Conservation (phyloP, 2,797 vertebrate genomes). For the Tragelaphus oryx region DNA sequence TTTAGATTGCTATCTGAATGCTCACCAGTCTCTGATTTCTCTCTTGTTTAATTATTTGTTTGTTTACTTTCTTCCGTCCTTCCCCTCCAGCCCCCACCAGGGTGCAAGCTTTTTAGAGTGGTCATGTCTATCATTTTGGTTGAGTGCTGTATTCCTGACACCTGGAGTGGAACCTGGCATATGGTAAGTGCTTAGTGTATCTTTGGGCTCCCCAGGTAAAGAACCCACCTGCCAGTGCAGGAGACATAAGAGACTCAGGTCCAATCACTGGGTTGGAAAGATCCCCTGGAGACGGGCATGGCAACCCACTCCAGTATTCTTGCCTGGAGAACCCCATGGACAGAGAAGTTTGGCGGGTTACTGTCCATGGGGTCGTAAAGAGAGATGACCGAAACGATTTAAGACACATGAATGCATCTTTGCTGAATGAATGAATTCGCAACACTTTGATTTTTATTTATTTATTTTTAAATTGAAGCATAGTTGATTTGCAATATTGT, state of each 20-base stretch:
- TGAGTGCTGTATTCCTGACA: background rate
- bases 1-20: background rate
- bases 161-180: background rate
- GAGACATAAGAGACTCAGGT: background rate
- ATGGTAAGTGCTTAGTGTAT: background rate
- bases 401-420: background rate
- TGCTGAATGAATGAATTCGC: background rate
- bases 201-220: background rate
- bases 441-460: background rate
- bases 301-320: background rate
- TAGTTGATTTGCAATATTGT: background rate
- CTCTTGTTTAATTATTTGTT: background rate
- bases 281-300: background rate
- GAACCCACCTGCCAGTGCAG: background rate
- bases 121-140: background rate
- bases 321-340: background rate
- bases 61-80: background rate
- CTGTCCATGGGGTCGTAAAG: background rate
- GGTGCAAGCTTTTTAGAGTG: background rate
- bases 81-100: accelerated
- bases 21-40: background rate
- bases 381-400: background rate
- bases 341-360: background rate
- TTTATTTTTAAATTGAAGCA: background rate
- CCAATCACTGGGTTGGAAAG: background rate